Base-by-base conservation (phyloP, 1,140 invertebrate genomes). In the Zaprionus taronus region DNA sequence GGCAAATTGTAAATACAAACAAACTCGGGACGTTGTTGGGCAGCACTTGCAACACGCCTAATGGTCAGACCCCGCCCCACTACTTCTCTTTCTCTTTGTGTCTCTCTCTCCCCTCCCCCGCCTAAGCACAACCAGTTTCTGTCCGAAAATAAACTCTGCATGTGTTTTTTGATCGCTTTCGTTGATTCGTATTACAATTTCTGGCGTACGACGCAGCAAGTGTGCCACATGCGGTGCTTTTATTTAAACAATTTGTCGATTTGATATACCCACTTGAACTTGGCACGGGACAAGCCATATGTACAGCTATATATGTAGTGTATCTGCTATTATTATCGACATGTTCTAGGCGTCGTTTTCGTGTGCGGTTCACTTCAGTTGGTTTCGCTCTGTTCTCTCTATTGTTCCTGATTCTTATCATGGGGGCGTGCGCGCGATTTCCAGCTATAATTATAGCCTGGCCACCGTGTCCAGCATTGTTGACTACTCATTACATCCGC, bases 171-270 rank as follows among this genome's bases (percentile, higher is more conserved):
- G 51, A 56, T 57, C 49, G 55, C 47, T 24, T 34, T 60, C 31
- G 24, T 64, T 47, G 69, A 60, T 60, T 64, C 41, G 38, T 80
- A 78, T 68, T 80, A 85, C 72, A 61, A 71, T 81, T 84, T 75
- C 56, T 69, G 77, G 77, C 63, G 65, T 64, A 86, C 56, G 34
- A 87, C 57, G 34, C 36, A 53, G 41, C 65, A 65, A 62, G 80
- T 67, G 61, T 80, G 74, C 78, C 80, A 83, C 72, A 72, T 66
- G 63, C 62, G 58, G 47, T 67, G 58, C 49, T 69, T 72, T 77
- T 87, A 80, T 80, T 87, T 75, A 78, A 77, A 77, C 77, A 73
- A 67, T 80, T 86, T 51, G 60, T 38, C 49, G 68, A 72, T 66
- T 64, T 47, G 61, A 61, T 51, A 63, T 47, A 56, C 47, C 17